phyloP scores from a whole-genome alignment of 2,113 vertebrate genomes.

The Tautogolabrus adspersus region DNA sequence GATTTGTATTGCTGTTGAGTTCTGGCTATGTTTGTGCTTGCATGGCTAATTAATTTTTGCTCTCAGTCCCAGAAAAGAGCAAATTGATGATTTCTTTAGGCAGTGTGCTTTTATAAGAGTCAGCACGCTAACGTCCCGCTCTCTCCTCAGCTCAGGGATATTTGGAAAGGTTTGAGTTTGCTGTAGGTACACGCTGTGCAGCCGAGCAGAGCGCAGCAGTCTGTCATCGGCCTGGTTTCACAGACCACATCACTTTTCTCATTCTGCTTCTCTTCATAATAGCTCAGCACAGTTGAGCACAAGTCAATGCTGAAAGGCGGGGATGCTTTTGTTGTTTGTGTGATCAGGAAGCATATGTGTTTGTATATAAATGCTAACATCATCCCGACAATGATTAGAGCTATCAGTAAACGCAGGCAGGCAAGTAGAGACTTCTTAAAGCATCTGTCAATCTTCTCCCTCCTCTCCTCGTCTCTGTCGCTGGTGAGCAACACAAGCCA shows the following conservation, averaged over 20 bases:
- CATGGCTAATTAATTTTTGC: constrained; percentile 38
- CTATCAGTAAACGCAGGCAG: constrained; percentile 63
- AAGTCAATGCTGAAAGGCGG: constrained; percentile 33
- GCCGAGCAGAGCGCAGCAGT: constrained; percentile 66
- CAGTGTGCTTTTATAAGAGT: constrained; percentile 50
- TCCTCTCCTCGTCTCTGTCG: constrained; percentile 26
- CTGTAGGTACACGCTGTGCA: constrained; percentile 70
- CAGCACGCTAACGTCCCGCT: constrained; percentile 49
- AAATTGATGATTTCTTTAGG: constrained; percentile 65
- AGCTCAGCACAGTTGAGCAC: constrained; percentile 36
- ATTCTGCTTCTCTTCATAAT: constrained; percentile 46
- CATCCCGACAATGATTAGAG: constrained; percentile 53
- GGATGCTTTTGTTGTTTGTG: constrained; percentile 24
- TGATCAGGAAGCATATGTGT: constrained; percentile 24
- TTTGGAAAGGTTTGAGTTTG: constrained; percentile 61
- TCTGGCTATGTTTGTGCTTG: constrained; percentile 29
- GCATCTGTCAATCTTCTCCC: constrained; percentile 60
- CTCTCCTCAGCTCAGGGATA: constrained; percentile 39
- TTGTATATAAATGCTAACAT: constrained; percentile 43
- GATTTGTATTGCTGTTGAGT: constrained; percentile 15
- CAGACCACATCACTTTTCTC: constrained; percentile 45
- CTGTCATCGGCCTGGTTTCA: constrained; percentile 54
- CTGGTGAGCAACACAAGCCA: constrained; percentile 46
- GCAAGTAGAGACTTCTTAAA: constrained; percentile 23
- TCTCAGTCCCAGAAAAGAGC: constrained; percentile 13